phyloP scores from a whole-genome alignment of 2,113 vertebrate genomes.

The Dicerorhinus sumatrensis region DNA sequence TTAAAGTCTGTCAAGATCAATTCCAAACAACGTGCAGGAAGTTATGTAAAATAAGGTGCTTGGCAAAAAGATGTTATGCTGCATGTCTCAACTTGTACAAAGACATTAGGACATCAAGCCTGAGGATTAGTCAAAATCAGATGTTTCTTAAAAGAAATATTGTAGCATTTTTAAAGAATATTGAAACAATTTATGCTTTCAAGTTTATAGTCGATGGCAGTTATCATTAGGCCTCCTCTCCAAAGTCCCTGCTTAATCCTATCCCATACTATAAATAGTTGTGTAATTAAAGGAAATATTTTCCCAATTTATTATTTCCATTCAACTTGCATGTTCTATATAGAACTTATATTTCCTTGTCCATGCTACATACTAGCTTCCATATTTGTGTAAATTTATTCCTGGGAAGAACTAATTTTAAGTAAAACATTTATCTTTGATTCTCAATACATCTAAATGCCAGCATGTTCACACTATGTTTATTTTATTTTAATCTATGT shows the following conservation, averaged over 20 bases:
- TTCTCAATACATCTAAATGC: not conserved
- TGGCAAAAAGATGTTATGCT: not conserved
- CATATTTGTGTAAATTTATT: not conserved
- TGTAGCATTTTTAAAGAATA: not conserved
- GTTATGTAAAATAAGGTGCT: constrained; percentile 11
- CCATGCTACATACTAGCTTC: not conserved
- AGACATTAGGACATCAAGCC: not conserved
- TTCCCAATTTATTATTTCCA: not conserved
- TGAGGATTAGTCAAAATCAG: constrained; percentile 8
- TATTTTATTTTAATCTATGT: constrained; percentile 7
- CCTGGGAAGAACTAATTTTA: not conserved
- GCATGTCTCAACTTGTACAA: not conserved
- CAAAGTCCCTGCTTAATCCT: not conserved
- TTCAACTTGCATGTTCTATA: not conserved
- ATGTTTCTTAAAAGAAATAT: not conserved
- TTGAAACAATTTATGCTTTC: not conserved
- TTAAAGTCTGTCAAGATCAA: constrained; percentile 35
- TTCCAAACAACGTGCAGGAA: constrained; percentile 19
- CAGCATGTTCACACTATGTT: not conserved
- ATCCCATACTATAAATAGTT: not conserved
- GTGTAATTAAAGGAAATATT: not conserved
- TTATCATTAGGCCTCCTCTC: not conserved
- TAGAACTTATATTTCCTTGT: not conserved
- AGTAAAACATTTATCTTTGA: not conserved
- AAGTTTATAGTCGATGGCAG: not conserved